Base-by-base conservation (phyloP, 2,113 vertebrate species). In the Urocitellus parryii region DNA sequence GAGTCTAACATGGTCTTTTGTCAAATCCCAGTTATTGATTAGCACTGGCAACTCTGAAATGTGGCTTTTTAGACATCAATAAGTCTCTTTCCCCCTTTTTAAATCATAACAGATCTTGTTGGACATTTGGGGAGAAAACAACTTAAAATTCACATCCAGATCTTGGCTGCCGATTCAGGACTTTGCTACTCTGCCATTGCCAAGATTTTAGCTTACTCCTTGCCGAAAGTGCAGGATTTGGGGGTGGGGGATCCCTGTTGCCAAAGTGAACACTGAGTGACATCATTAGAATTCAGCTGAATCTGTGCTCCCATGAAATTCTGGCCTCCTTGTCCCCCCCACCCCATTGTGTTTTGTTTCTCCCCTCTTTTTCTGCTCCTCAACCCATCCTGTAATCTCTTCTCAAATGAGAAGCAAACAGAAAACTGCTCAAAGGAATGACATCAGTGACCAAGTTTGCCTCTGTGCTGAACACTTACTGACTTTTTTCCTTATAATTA, bases 121-220 rank as follows among this genome's bases (percentile, higher is more conserved):
- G 97, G 76, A 96, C 53, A 79, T 34, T 56, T 67, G 65, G 32
- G 95, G 81, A 96, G 95, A 96, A 94, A 98, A 96, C 79, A 98
- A 96, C 90, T 98, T 98, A 97, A 98, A 96, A 98, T 98, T 98
- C 97, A 96, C 96, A 96, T 97, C 92, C 84, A 97, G 94, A 94
- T 97, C 96, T 97, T 97, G 97, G 94, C 92, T 96, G 97, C 97
- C 95, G 96, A 98, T 96, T 95, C 90, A 94, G 88, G 92, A 77
- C 98, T 98, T 98, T 97, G 95, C 97, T 98, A 95, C 96, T 84
- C 51, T 78, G 81, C 88, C 94, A 96, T 98, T 98, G 91, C 96
- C 98, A 98, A 96, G 96, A 97, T 97, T 97, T 98, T 97, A 97
- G 95, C 88, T 94, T 96, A 96, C 74, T 97, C 97, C 82, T 98